These are phyloP conservation scores for Tyrannus savana DNA, from an alignment of 2,113 vertebrate genomes.

Conservation along the genomic window DNA sequence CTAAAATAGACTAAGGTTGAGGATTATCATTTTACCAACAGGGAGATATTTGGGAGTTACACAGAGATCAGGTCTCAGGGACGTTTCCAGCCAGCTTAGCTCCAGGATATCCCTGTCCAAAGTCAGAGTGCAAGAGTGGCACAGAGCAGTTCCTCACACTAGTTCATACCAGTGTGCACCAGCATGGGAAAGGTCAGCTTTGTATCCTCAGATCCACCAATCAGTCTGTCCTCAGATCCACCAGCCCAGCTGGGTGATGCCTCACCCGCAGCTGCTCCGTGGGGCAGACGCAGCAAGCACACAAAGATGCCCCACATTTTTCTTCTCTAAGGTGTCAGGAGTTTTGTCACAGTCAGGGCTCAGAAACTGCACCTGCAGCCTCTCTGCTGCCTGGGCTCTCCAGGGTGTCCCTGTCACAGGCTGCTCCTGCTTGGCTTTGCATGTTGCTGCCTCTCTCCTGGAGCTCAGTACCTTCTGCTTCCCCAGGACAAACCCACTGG, in stretches of 20 bases:
- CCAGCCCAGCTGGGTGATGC: constrained; percentile 23
- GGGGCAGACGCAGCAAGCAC: background rate
- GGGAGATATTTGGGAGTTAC: background rate
- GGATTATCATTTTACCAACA: background rate
- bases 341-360: background rate
- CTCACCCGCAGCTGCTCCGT: background rate
- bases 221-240: constrained; percentile 55
- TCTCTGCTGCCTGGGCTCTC: background rate
- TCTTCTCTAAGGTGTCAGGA: background rate
- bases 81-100: background rate
- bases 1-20: background rate
- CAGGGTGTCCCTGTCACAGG: background rate
- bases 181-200: background rate
- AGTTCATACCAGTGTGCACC: background rate
- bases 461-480: constrained; percentile 23
- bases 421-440: constrained; percentile 53
- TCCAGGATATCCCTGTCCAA: background rate
- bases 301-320: background rate
- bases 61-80: background rate
- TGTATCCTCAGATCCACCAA: constrained; percentile 61
- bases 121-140: background rate
- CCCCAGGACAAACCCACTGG: background rate
- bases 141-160: background rate
- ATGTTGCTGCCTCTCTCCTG: background rate
- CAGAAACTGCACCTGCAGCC: background rate